Evolutionary conservation across 92 coral and sea anemone genomes (phyloP).

Genomic region (Paramuricea clavata): DNA sequence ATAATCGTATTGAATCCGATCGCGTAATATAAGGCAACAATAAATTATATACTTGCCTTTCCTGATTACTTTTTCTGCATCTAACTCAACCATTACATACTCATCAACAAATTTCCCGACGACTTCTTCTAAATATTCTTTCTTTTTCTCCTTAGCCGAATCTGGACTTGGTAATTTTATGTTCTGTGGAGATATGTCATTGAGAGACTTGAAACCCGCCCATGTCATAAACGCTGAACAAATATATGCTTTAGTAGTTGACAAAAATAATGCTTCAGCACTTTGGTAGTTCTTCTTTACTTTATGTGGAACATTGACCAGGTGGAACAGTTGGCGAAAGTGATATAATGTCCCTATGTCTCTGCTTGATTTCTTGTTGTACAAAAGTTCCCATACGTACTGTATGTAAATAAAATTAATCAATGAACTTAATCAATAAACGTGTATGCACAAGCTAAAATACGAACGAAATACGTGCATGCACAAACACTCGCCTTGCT

Average conservation of each 20-base stretch:
- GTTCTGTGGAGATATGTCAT: conserved; percentile 27
- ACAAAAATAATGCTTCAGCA: conserved; percentile 54
- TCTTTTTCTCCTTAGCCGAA: background rate
- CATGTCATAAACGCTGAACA: conserved; percentile 66
- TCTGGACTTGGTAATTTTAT: background rate
- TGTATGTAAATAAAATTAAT: conserved; percentile 16
- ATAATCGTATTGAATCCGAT: too few species aligned
- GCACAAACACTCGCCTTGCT: too few species aligned
- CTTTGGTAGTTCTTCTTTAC: conserved; percentile 64
- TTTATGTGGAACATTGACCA: conserved; percentile 58
- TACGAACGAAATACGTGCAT: too few species aligned
- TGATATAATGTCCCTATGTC: conserved; percentile 71
- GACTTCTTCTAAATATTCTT: conserved; percentile 17
- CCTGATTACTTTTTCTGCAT: conserved; percentile 51
- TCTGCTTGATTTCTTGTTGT: conserved; percentile 49
- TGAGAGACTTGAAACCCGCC: conserved; percentile 52
- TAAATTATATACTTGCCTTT: background rate
- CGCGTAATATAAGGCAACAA: background rate
- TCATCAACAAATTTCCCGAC: conserved; percentile 66
- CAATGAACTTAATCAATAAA: background rate
- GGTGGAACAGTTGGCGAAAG: conserved; percentile 63
- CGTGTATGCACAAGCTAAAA: too few species aligned
- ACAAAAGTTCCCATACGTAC: conserved; percentile 70
- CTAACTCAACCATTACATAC: conserved; percentile 68
- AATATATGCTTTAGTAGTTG: conserved; percentile 63